Base-by-base conservation (phyloP, 2,797 vertebrate genomes). In the Mastacembelus armatus region DNA sequence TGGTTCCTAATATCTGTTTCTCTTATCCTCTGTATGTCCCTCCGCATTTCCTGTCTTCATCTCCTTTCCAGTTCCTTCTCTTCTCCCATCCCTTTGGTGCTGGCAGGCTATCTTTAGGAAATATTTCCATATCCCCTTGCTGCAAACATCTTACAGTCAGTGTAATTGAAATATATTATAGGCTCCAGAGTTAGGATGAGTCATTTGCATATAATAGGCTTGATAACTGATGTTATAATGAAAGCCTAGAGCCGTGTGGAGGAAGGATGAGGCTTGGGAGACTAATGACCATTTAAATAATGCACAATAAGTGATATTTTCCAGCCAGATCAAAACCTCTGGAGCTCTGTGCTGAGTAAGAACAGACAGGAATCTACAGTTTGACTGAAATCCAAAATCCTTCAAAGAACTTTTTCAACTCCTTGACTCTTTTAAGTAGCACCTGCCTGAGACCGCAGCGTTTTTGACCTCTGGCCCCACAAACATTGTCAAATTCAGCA, bases 251-350 rank as follows among this genome's bases (percentile, higher is more conserved):
- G 85, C 82, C 12, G 9, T 55, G 65, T 11, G 21, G 66, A 77
- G 83, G 83, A 82, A 86, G 77, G 74, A 81, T 66, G 74, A 74
- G 74, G 69, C 66, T 80, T 58, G 42, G 27, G 24, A 88, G 84
- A 92, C 81, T 84, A 88, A 89, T 82, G 84, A 78, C 66, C 83
- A 33, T 90, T 92, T 92, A 83, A 91, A 92, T 91, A 91, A 88
- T 88, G 80, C 81, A 83, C 72, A 77, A 75, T 81, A 85, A 73
- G 76, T 84, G 75, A 75, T 80, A 86, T 86, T 87, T 87, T 80
- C 52, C 32, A 81, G 74, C 72, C 80, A 75, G 85, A 81, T 86
- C 80, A 86, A 81, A 85, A 80, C 72, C 77, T 80, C 74, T 36
- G 29, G 59, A 83, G 80, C 67, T 58, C 58, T 26, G 30, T 11